Base-by-base conservation (phyloP, 2,113 vertebrate genomes). In the Rhinoderma darwinii region DNA sequence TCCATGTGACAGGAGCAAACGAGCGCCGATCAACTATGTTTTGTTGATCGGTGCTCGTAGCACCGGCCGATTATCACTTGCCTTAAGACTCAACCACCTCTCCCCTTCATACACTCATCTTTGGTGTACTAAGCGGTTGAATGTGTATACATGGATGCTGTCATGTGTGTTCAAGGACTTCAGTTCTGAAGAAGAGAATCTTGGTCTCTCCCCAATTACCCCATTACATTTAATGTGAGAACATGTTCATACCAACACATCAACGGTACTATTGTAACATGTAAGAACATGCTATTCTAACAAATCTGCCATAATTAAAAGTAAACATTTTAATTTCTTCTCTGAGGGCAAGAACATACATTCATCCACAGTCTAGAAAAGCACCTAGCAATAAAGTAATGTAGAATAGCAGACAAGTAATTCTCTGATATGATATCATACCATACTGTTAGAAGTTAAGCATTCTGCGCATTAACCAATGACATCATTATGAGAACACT, bases 231-330 rank as follows among this genome's bases (percentile, higher is more conserved):
- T 4, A 12, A 41, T 72, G 68, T 72, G 25, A 39, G 68, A 72
- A 72, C 68, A 41, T 41, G 37, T 72, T 20, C 68, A 72, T 72
- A 72, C 68, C 68, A 72, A 72, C 68, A 72, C 68, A 72, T 72
- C 66, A n/a, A n/a, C n/a, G n/a, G n/a, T n/a, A n/a, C n/a, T n/a
- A n/a, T 22, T 41, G 37, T 41, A 25, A 41, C 68, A 41, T 72
- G 68, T 41, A 72, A 72, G 37, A 41, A 37, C 68, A 41, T 25
- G 68, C 68, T 72, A 25, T 39, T 25, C 4, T 41, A 22, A 72
- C 22, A 72, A 41, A 41, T 72, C 68, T 72, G 20, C 35, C 37
- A 20, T 41, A 39, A 72, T 72, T 72, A 72, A 0, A 41, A 41
- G 37, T 72, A 72, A 37, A 72, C 68, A 25, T 25, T 37, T 72